Conservation (phyloP, 2,113 vertebrate genomes). For the Abramis brama region DNA sequence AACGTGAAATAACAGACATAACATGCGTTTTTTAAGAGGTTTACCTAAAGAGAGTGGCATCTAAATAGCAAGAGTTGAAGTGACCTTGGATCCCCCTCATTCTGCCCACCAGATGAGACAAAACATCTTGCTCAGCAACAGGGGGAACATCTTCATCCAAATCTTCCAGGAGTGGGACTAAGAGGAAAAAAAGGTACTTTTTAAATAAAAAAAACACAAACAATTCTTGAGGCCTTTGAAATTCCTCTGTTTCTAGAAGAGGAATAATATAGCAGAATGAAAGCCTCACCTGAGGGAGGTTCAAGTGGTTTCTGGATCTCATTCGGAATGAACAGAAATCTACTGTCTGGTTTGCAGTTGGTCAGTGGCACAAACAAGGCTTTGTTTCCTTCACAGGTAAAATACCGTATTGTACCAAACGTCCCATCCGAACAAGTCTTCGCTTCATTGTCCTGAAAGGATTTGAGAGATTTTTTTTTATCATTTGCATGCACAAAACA, state of each 20-base stretch:
- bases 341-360: conserved; percentile 73
- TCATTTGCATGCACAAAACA: background rate
- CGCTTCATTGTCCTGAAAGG: conserved; percentile 71
- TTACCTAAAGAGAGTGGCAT: conserved; percentile 82
- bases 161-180: conserved; percentile 65
- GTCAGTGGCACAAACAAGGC: conserved; percentile 74
- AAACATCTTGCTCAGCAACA: conserved; percentile 69
- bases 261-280: background rate
- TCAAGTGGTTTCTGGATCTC: conserved; percentile 40
- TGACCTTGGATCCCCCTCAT: conserved; percentile 85
- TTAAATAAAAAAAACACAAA: background rate
- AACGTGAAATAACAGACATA: background rate
- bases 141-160: conserved; percentile 65
- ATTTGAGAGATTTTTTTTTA: background rate
- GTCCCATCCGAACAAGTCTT: conserved; percentile 70
- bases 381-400: conserved; percentile 68
- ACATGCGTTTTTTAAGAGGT: background rate
- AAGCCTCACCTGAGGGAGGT: conserved; percentile 60
- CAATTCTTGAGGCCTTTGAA: background rate
- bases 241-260: background rate
- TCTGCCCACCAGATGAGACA: conserved; percentile 71
- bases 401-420: conserved; percentile 66
- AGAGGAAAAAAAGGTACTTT: background rate
- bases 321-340: conserved; percentile 61
- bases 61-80: conserved; percentile 83